These are phyloP conservation scores for Phallusia fumigata DNA, from an alignment of 23 tunicate genomes.

Conservation along the genomic window DNA sequence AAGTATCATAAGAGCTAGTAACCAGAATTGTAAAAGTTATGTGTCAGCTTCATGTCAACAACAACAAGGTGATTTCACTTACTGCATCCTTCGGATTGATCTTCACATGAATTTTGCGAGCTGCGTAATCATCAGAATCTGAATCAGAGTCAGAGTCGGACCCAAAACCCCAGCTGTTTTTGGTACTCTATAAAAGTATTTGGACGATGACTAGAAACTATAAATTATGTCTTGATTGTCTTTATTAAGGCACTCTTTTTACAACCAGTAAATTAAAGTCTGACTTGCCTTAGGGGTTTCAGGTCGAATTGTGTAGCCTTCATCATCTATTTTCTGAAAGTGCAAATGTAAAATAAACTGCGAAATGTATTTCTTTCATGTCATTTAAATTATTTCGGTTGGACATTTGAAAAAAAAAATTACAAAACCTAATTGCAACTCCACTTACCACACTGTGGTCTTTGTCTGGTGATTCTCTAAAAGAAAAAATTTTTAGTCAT, in stretches of 20 bases:
- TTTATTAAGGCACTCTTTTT: too few relatives aligned
- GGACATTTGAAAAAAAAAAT: background rate
- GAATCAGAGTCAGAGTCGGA: conserved; percentile 58
- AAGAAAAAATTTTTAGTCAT: conserved; percentile 5
- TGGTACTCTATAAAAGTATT: conserved; percentile 10
- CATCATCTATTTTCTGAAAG: conserved; percentile 83
- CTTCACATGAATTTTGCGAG: conserved; percentile 63
- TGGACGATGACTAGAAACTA: background rate
- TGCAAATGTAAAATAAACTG: background rate
- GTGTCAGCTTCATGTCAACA: too few relatives aligned
- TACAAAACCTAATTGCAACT: too few relatives aligned
- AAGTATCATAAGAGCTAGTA: too few relatives aligned
- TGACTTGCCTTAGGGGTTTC: conserved; percentile 58
- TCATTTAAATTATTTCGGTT: too few relatives aligned
- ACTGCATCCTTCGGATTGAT: conserved; percentile 85
- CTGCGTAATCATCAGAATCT: conserved; percentile 61
- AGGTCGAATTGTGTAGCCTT: conserved; percentile 87
- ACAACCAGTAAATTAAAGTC: background rate
- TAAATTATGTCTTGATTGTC: background rate
- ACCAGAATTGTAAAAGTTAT: too few relatives aligned
- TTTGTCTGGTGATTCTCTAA: conserved; percentile 66
- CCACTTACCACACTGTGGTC: conserved; percentile 49
- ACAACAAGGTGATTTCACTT: background rate
- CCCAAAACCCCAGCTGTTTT: conserved; percentile 43
- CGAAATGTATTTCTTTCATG: background rate